A percentile compares a stretch with the other conserved stretches of the same genome.
Conservation (phyloP, 1,140 invertebrate genomes). For the Drosophila kikkawai region DNA sequence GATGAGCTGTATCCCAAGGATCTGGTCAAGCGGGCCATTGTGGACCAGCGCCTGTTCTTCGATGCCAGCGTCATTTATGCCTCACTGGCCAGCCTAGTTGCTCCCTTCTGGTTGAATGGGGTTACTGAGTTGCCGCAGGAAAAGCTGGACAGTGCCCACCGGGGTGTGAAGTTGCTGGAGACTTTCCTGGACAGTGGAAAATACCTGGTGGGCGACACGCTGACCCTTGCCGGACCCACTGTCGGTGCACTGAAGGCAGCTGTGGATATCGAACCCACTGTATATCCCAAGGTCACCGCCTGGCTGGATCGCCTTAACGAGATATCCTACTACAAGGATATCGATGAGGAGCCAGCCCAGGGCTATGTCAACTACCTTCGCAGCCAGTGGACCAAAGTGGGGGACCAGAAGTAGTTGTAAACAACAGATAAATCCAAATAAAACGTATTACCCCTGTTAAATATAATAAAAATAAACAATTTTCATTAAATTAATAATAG, state of each 20-base stretch:
- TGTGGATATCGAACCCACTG: slow-evolving; percentile 49
- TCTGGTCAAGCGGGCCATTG: slow-evolving; percentile 84
- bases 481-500: no score
- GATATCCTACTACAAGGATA: slow-evolving; percentile 70
- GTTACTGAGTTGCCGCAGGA: slow-evolving; percentile 47
- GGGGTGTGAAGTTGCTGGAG: slow-evolving; percentile 85
- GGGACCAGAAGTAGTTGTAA: neutral
- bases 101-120: slow-evolving; percentile 49
- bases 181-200: slow-evolving; percentile 76
- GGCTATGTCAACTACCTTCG: slow-evolving; percentile 25
- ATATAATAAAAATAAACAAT: neutral
- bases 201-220: slow-evolving; percentile 86
- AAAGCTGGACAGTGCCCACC: slow-evolving; percentile 69
- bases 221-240: slow-evolving; percentile 87
- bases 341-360: slow-evolving; percentile 65
- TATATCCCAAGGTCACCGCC: slow-evolving; percentile 57
- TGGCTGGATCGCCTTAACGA: slow-evolving; percentile 54
- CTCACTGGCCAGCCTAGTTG: slow-evolving; percentile 80
- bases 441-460: no score
- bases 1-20: slow-evolving; percentile 87
- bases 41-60: slow-evolving; percentile 87
- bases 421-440: neutral
- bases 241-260: slow-evolving; percentile 68
- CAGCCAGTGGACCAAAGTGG: slow-evolving; percentile 43
- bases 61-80: slow-evolving; percentile 86